These are phyloP conservation scores for Leucopsar rothschildi DNA, from an alignment of 2,113 vertebrate species.

Conservation along the genomic window DNA sequence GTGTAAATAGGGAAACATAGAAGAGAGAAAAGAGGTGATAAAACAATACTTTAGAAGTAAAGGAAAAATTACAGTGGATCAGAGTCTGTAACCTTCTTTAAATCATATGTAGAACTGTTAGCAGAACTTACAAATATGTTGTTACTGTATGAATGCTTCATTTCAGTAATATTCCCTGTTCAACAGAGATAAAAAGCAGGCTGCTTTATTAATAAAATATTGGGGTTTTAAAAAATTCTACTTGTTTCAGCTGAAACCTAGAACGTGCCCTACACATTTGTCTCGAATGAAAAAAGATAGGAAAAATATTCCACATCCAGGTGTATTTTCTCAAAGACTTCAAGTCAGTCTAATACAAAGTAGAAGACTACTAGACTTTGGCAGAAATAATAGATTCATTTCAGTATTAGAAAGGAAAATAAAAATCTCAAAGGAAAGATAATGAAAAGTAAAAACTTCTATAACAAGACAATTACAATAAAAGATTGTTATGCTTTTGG, in stretches of 20 bases:
- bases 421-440: not conserved
- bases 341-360: not conserved
- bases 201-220: not conserved
- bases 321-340: not conserved
- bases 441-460: not conserved
- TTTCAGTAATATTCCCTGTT: not conserved
- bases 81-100: not conserved
- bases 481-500: not conserved
- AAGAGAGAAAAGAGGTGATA: not conserved
- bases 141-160: not conserved
- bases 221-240: not conserved
- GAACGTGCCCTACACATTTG: not conserved
- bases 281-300: not conserved
- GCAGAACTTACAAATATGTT: not conserved
- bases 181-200: not conserved
- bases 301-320: not conserved
- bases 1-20: not conserved
- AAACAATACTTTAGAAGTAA: not conserved
- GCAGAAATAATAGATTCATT: not conserved
- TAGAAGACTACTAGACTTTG: not conserved
- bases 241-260: not conserved
- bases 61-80: not conserved
- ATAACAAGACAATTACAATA: not conserved
- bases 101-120: not conserved
- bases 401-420: not conserved